Percentiles rank a stretch among this genome's conserved stretches.
These are phyloP conservation scores for Ailuropoda melanoleuca DNA, from an alignment of 2,113 vertebrate species.

Conservation along the genomic window DNA sequence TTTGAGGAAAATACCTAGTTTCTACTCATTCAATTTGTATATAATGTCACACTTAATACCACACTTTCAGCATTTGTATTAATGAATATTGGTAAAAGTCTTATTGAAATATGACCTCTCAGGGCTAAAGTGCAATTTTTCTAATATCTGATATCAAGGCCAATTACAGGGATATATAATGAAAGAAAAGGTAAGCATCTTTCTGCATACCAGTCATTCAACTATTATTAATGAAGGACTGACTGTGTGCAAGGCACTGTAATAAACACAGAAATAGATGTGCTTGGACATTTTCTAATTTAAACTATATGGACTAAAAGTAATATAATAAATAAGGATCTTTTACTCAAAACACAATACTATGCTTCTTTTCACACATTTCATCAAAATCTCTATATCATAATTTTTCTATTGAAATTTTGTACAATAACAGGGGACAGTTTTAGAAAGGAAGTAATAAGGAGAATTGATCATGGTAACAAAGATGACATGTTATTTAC, in stretches of 20 bases:
- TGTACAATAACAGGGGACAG: background rate
- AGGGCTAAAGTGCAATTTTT: background rate
- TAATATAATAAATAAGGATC: background rate
- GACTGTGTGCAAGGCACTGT: background rate
- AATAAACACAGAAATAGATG: background rate
- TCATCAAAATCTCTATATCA: background rate
- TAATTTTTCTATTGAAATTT: background rate
- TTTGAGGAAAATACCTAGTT: background rate
- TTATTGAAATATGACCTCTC: background rate
- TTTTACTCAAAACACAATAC: background rate
- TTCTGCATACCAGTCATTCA: background rate
- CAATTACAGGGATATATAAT: background rate
- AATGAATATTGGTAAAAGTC: background rate
- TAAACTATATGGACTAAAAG: background rate
- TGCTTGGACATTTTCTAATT: background rate
- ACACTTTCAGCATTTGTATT: background rate
- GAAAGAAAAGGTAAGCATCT: background rate
- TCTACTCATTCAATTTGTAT: background rate
- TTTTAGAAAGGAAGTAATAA: background rate
- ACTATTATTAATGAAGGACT: background rate
- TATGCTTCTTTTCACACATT: background rate
- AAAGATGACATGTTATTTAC: background rate
- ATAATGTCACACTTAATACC: background rate
- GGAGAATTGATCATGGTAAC: background rate
- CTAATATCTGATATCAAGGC: background rate